Conservation (phyloP, 2,797 vertebrate genomes). For the Danio aesculapii region DNA sequence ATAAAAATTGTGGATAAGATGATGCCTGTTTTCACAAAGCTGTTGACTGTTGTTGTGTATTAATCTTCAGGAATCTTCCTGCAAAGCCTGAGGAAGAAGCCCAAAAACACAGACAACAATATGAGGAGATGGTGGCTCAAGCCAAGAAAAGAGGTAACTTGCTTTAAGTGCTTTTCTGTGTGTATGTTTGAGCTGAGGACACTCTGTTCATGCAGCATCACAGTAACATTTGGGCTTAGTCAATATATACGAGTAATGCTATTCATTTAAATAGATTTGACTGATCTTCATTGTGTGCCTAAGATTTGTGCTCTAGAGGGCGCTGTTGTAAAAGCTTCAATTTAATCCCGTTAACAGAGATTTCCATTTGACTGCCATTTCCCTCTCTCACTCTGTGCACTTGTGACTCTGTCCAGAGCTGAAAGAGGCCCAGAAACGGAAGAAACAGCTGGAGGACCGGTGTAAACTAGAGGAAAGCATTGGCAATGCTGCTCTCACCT, state of each 20-base stretch:
- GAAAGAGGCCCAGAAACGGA: constrained; percentile 91
- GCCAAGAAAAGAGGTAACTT: constrained; percentile 89
- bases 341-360: background rate
- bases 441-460: constrained; percentile 90
- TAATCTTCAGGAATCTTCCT: constrained; percentile 88
- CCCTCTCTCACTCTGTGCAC: background rate
- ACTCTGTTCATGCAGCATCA: background rate
- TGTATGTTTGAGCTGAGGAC: background rate
- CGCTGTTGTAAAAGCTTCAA: constrained; percentile 8
- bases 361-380: background rate
- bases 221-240: background rate
- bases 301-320: constrained; percentile 20
- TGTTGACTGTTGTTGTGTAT: constrained; percentile 8
- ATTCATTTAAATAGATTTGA: background rate
- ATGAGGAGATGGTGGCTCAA: constrained; percentile 96
- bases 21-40: background rate
- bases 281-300: too few relatives aligned
- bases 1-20: background rate
- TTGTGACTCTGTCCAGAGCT: constrained; percentile 76
- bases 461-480: constrained; percentile 93
- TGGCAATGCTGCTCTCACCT: constrained; percentile 89
- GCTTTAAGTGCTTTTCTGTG: background rate
- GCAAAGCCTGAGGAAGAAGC: constrained; percentile 94
- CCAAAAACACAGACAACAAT: constrained; percentile 92
- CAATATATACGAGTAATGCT: background rate